Evolutionary conservation across 2,797 vertebrate species (phyloP).

Genomic region (Etheostoma perlongum): DNA sequence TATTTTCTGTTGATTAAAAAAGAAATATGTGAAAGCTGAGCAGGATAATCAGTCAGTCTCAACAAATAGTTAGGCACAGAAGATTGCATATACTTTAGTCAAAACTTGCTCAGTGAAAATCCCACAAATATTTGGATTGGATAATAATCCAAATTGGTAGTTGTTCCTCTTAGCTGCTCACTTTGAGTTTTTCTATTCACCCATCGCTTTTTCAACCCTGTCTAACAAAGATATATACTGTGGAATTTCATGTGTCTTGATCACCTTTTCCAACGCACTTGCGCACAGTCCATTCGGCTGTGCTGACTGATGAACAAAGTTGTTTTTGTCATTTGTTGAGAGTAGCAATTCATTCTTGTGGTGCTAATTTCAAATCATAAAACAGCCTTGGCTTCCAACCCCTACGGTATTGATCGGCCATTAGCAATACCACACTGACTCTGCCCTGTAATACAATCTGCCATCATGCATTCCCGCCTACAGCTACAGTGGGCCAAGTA

Average conservation of each 20-base stretch:
- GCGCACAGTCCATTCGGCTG: background rate
- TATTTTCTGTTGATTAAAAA: slow-evolving; percentile 11
- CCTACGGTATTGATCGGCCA: slow-evolving; percentile 70
- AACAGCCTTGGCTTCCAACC: slow-evolving; percentile 56
- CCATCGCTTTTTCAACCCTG: background rate
- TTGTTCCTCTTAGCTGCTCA: background rate
- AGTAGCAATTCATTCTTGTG: slow-evolving; percentile 52
- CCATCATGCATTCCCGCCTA: slow-evolving; percentile 53
- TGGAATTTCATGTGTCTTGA: slow-evolving; percentile 4
- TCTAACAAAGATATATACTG: background rate
- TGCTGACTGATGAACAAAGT: slow-evolving; percentile 24
- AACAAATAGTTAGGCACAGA: slow-evolving; percentile 1
- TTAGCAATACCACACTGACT: slow-evolving; percentile 68
- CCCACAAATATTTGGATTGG: slow-evolving; percentile 11
- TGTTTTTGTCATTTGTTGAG: slow-evolving; percentile 55
- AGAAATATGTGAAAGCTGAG: slow-evolving; percentile 1
- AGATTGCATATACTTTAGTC: background rate
- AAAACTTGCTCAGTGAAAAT: slow-evolving; percentile 19
- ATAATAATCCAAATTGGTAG: slow-evolving; percentile 11
- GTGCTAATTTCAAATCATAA: slow-evolving; percentile 74
- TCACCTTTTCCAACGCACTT: background rate
- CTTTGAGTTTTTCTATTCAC: background rate
- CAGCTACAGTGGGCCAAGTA: slow-evolving; percentile 56
- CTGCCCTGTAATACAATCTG: slow-evolving; percentile 64
- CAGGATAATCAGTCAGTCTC: background rate